Conservation (phyloP, 2,797 vertebrate species). For the Rhincodon typus region DNA sequence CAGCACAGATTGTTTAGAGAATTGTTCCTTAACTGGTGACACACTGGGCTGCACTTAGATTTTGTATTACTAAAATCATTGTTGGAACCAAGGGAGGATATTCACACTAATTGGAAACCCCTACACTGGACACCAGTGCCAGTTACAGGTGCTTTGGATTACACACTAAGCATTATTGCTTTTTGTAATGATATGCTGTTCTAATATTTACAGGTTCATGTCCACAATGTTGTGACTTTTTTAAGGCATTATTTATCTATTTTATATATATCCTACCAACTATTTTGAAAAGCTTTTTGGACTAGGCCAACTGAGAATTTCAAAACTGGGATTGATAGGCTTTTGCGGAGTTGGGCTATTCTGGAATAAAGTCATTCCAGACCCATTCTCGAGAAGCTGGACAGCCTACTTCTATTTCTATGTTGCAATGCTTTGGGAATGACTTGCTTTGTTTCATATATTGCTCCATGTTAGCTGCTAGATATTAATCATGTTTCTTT, state of each 20-base stretch:
- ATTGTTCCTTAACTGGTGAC: too few species aligned
- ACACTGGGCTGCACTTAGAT: too few species aligned
- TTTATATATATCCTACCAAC: not conserved
- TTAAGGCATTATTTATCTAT: not conserved
- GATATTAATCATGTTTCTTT: not conserved
- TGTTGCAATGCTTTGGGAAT: too few species aligned
- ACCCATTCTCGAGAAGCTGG: not conserved
- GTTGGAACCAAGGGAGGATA: too few species aligned
- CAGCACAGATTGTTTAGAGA: too few species aligned
- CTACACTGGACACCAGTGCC: not conserved
- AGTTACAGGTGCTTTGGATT: not conserved
- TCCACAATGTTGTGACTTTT: not conserved
- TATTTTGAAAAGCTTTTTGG: not conserved
- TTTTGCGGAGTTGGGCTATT: too few species aligned
- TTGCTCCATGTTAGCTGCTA: not conserved
- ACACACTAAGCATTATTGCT: not conserved
- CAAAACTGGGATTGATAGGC: not conserved
- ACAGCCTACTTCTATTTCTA: not conserved
- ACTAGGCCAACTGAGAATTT: not conserved
- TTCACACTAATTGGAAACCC: not conserved
- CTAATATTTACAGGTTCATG: not conserved
- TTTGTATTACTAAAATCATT: too few species aligned
- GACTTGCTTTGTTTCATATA: not conserved
- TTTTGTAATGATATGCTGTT: not conserved
- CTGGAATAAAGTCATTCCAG: too few species aligned